phyloP scores from a whole-genome alignment of 2,113 vertebrate species.

The Cyphomyrus discorhynchus region DNA sequence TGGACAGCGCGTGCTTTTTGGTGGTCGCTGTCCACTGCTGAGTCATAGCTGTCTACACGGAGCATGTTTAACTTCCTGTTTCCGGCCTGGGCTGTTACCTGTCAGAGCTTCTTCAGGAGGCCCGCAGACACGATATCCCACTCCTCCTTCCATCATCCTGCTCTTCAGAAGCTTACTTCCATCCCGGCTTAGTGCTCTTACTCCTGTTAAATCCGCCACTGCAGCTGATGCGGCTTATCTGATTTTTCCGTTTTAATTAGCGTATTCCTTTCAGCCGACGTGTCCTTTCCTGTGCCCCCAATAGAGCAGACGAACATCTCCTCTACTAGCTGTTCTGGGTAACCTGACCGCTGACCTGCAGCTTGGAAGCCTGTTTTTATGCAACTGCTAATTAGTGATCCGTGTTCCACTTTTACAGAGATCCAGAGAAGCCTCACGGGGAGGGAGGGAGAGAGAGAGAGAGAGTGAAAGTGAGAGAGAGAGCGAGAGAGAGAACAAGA shows the following conservation, averaged over 20 bases:
- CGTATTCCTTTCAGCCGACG: neutral
- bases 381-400: slow-evolving; percentile 5
- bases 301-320: neutral
- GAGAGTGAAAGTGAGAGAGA: neutral
- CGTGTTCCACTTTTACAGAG: neutral
- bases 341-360: slow-evolving; percentile 1
- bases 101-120: neutral
- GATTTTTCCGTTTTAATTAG: neutral
- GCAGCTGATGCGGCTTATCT: neutral
- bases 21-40: neutral
- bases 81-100: neutral
- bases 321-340: neutral
- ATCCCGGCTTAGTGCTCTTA: neutral
- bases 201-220: neutral
- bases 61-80: neutral
- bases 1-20: neutral
- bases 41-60: neutral
- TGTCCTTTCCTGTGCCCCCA: neutral
- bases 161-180: neutral
- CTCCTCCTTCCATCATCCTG: neutral
- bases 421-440: neutral
- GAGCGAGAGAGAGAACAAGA: no score
- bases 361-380: neutral
- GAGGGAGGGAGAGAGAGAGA: neutral
- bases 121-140: neutral